A percentile compares a stretch with the other conserved stretches of the same genome.
These are phyloP conservation scores for Amblyjoppa proteus DNA, from an alignment of 2,888 invertebrate genomes.

Conservation along the genomic window DNA sequence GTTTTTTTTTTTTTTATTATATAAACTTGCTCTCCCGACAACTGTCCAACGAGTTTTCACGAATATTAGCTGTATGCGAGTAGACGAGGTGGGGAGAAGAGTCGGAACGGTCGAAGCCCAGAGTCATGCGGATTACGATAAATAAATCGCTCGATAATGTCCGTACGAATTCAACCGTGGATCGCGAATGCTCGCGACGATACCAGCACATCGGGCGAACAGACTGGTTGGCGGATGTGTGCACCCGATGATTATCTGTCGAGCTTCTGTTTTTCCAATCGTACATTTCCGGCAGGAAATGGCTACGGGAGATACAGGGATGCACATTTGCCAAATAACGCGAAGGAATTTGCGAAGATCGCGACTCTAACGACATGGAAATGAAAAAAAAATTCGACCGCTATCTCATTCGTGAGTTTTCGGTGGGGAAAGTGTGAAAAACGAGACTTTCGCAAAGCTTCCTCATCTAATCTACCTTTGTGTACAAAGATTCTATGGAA, in stretches of 20 bases:
- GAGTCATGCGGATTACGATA: not conserved
- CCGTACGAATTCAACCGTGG: constrained; percentile 40
- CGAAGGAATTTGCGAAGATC: not conserved
- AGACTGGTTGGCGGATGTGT: not conserved
- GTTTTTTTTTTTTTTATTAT: not conserved
- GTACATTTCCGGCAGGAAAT: not conserved
- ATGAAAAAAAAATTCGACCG: not conserved
- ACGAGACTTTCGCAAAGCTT: too few species aligned
- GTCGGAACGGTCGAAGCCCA: not conserved
- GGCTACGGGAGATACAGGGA: not conserved
- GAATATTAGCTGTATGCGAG: constrained; percentile 29
- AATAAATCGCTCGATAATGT: constrained; percentile 62
- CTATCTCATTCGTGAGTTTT: not conserved
- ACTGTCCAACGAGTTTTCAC: constrained; percentile 12
- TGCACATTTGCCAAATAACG: not conserved
- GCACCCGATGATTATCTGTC: not conserved
- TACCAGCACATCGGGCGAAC: not conserved
- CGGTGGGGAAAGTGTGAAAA: not conserved
- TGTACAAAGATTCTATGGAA: too few species aligned
- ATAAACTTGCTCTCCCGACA: not conserved
- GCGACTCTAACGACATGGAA: not conserved
- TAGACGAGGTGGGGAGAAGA: not conserved
- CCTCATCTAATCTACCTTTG: too few species aligned
- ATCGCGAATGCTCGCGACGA: not conserved
- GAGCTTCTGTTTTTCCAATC: constrained; percentile 6